A percentile compares a stretch with the other conserved stretches of the same genome.
phyloP scores from a whole-genome alignment of 2,113 vertebrate genomes.

The Echinops telfairi region DNA sequence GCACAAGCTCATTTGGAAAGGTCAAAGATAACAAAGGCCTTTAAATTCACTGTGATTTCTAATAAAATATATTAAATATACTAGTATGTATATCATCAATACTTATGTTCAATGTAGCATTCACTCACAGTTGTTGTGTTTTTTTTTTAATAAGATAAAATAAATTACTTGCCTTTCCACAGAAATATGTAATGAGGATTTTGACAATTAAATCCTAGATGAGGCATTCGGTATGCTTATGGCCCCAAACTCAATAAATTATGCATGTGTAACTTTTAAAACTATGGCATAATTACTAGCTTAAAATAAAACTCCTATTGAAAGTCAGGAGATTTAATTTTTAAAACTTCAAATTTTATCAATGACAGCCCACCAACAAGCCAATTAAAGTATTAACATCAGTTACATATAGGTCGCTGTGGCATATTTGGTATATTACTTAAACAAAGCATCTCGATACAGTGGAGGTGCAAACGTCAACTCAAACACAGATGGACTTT shows the following conservation, averaged over 20 bases:
- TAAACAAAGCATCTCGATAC: neutral
- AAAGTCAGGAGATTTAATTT: constrained; percentile 61
- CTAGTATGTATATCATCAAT: neutral
- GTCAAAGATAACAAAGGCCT: neutral
- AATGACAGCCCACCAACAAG: constrained; percentile 40
- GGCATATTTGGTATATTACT: constrained; percentile 35
- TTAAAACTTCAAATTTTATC: constrained; percentile 59
- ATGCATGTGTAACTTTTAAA: constrained; percentile 75
- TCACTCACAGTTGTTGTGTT: constrained; percentile 70
- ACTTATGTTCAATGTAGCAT: constrained; percentile 63
- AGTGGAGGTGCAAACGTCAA: too few species aligned
- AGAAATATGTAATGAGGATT: constrained; percentile 66
- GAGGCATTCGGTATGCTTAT: constrained; percentile 58
- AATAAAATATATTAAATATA: constrained; percentile 38
- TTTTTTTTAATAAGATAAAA: constrained; percentile 69
- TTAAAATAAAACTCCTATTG: constrained; percentile 74
- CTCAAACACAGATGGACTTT: too few species aligned
- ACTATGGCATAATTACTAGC: constrained; percentile 70
- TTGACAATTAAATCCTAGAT: constrained; percentile 75
- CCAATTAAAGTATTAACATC: constrained; percentile 19
- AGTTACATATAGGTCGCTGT: constrained; percentile 14
- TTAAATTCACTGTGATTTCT: neutral
- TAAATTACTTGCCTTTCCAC: constrained; percentile 70
- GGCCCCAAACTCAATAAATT: constrained; percentile 71
- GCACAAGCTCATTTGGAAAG: constrained; percentile 2